Evolutionary conservation across 2,113 vertebrate species (phyloP), one percentile per base, ranked within the genome.

Genomic region (Gallinago undulata): DNA sequence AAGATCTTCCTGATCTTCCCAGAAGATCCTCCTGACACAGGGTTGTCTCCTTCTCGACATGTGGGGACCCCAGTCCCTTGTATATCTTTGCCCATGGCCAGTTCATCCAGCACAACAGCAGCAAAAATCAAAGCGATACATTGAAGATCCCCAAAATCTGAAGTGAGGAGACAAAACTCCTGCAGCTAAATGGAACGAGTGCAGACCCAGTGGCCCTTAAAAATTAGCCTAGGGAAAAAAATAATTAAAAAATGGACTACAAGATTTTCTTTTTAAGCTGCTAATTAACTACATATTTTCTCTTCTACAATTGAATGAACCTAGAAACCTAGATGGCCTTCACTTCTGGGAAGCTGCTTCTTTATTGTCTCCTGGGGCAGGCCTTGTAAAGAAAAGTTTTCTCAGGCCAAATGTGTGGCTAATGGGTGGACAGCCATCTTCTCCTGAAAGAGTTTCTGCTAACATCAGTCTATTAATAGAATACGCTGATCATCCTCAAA

Each of bases 381-480:
- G 7, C 22, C 37, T 51, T 74, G 56, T 33, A 53, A 31, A 60
- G 73, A n/a, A 94, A 59, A 84, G 22, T 30, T 37, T 64, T 73
- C 48, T 84, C 6, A 41, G 33, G 43, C 48, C n/a, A 48, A 41
- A 45, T 17, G 15, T 28, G 8, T 39, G 69, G 56, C 86, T 79
- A 76, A 59, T 31, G 90, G 56, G 48, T 93, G 74, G 86, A 60
- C 73, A 66, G 28, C 24, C 31, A n/a, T 87, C 62, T 91, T 62
- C 73, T 78, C n/a, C 39, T 9, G 0, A 57, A 56, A 55, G 41
- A 60, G 59, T 41, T 78, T 89, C 62, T 88, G 66, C 81, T 93
- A 68, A 33, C 47, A 6, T 57, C 2, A 2, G 31, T 41, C 91
- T 97, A 78, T 97, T 96, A 97, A 96, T 94, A 96, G 97, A 70